Conservation (phyloP, 2,888 invertebrate genomes). For the Pyrrhosoma nymphula region DNA sequence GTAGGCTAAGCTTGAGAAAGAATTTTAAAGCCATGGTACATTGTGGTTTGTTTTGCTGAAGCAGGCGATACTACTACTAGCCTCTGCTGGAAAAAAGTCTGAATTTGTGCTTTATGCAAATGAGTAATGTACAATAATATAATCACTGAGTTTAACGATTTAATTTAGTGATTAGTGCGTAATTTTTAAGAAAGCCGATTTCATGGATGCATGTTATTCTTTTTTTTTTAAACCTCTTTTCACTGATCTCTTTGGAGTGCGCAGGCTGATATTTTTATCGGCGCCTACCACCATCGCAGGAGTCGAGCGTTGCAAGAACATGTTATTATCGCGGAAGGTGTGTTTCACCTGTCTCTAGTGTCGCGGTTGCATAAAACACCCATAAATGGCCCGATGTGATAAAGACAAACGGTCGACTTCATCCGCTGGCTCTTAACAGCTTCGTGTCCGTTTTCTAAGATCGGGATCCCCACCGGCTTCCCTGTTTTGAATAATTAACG, state of each 20-base stretch:
- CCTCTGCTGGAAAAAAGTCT: too few species aligned
- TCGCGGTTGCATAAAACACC: not conserved
- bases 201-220: too few species aligned
- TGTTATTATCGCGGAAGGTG: constrained; percentile 32
- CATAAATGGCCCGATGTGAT: constrained; percentile 12
- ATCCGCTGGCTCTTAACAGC: not conserved
- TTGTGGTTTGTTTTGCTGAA: too few species aligned
- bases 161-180: too few species aligned
- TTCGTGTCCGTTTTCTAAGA: not conserved
- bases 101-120: too few species aligned
- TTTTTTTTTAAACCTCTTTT: too few species aligned
- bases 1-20: too few species aligned
- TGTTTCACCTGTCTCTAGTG: not conserved
- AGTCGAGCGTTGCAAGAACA: not conserved
- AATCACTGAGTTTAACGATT: too few species aligned
- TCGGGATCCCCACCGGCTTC: not conserved
- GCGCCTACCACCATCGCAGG: not conserved
- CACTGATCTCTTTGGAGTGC: not conserved
- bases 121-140: too few species aligned
- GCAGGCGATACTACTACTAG: too few species aligned
- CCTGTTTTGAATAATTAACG: constrained; percentile 11
- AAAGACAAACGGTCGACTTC: not conserved
- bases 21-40: too few species aligned
- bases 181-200: too few species aligned
- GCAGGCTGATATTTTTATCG: not conserved